A percentile compares a stretch with the other conserved stretches of the same genome.
Conservation (phyloP, 2,113 vertebrate genomes). For the Sitta europaea region DNA sequence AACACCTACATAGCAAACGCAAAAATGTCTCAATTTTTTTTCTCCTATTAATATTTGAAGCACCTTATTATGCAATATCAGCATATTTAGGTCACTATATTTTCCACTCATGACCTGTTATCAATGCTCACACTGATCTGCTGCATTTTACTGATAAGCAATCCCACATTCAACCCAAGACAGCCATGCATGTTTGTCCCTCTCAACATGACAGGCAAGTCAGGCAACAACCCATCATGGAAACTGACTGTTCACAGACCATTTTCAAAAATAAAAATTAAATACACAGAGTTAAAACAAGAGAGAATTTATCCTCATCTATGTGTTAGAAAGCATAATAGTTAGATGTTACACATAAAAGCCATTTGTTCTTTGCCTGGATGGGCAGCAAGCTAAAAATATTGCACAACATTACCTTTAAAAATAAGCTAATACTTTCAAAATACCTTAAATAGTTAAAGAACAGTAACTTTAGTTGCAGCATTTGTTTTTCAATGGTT, state of each 20-base stretch:
- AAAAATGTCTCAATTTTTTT: not conserved
- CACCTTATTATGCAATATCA: not conserved
- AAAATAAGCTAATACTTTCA: not conserved
- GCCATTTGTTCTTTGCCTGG: not conserved
- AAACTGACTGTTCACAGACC: not conserved
- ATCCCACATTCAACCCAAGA: not conserved
- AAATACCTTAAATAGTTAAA: not conserved
- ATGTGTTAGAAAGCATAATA: not conserved
- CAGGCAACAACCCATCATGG: not conserved
- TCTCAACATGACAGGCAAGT: not conserved
- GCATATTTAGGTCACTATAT: not conserved
- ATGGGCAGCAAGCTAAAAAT: not conserved
- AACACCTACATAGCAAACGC: not conserved
- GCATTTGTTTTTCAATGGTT: not conserved
- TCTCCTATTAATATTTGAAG: not conserved
- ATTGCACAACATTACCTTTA: not conserved
- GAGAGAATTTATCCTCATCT: not conserved
- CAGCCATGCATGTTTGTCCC: not conserved
- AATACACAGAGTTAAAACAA: not conserved
- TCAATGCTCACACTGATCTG: not conserved
- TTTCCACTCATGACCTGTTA: not conserved
- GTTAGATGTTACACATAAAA: not conserved
- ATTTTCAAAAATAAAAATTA: not conserved
- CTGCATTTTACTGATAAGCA: conserved; percentile 30
- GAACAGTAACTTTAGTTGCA: not conserved